These are phyloP conservation scores for Schizothorax lantsangensis DNA, from an alignment of 2,797 vertebrate species.

Conservation along the genomic window DNA sequence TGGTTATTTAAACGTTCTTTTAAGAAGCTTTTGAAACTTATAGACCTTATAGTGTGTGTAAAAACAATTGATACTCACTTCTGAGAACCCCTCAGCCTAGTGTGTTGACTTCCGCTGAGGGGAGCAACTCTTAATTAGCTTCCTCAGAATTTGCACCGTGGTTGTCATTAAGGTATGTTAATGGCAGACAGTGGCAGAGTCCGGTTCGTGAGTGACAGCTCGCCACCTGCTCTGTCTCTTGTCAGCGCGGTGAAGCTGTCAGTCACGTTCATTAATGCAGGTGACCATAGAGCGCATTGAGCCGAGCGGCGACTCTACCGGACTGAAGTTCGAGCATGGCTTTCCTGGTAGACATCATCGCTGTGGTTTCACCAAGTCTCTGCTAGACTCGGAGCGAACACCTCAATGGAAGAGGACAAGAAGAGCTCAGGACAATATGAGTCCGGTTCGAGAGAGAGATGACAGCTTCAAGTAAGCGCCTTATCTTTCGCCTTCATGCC, in stretches of 20 bases:
- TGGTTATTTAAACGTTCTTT: neutral
- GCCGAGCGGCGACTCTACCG: neutral
- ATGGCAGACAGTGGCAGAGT: neutral
- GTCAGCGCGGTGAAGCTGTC: constrained; percentile 3
- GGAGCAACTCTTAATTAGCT: neutral
- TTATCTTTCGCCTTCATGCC: neutral
- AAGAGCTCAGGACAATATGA: constrained; percentile 38
- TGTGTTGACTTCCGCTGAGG: neutral
- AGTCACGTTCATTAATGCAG: constrained; percentile 36
- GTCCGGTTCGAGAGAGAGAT: constrained; percentile 37
- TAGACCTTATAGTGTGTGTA: neutral
- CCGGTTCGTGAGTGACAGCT: constrained; percentile 22
- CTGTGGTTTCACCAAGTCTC: constrained; percentile 26
- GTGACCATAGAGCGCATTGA: constrained; percentile 11
- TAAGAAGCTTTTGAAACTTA: neutral
- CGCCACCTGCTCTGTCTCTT: neutral
- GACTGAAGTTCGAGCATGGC: constrained; percentile 17
- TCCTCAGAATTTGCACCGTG: too few species aligned
- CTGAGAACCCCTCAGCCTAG: neutral
- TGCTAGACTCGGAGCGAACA: neutral
- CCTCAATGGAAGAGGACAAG: constrained; percentile 35
- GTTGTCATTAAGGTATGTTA: neutral
- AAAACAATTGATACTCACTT: neutral
- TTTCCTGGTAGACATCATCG: neutral
- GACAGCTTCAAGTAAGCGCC: constrained; percentile 50